These are phyloP conservation scores for Lota lota DNA, from an alignment of 2,113 vertebrate genomes.

Conservation along the genomic window DNA sequence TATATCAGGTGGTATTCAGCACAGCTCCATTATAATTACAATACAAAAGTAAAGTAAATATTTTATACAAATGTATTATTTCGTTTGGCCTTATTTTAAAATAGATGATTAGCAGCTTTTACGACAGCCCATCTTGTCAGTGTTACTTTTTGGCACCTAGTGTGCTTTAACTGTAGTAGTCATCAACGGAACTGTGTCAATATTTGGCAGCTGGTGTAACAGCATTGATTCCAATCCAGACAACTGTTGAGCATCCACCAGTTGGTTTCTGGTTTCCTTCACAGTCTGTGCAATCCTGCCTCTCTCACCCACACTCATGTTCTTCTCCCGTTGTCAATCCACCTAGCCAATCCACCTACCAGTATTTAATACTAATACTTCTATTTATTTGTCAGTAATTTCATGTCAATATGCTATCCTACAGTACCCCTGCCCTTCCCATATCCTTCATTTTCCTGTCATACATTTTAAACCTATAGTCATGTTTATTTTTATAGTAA, in stretches of 20 bases:
- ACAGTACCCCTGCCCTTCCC: too few species aligned
- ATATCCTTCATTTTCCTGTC: not conserved
- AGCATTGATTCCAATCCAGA: constrained; percentile 44
- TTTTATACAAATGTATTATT: too few species aligned
- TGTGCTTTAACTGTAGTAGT: not conserved
- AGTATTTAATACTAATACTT: too few species aligned
- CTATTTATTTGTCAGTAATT: too few species aligned
- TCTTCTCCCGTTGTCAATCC: not conserved
- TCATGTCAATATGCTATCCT: too few species aligned
- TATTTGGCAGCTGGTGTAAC: constrained; percentile 39
- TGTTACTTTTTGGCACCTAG: not conserved
- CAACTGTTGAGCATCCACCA: constrained; percentile 47
- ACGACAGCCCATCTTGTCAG: not conserved
- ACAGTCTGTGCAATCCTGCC: not conserved
- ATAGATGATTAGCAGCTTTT: not conserved
- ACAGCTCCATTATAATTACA: too few species aligned
- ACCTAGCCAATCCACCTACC: too few species aligned
- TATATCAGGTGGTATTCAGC: too few species aligned
- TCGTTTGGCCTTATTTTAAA: too few species aligned
- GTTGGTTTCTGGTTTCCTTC: constrained; percentile 5
- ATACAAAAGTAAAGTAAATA: too few species aligned
- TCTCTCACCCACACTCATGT: not conserved
- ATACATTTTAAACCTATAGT: not conserved
- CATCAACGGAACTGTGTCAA: constrained; percentile 25
- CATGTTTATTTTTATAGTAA: not conserved